Percentiles rank a stretch among this genome's conserved stretches.
Conservation (phyloP, 53 echinoderm and acorn worm species). For the Echinometra lucunter region DNA sequence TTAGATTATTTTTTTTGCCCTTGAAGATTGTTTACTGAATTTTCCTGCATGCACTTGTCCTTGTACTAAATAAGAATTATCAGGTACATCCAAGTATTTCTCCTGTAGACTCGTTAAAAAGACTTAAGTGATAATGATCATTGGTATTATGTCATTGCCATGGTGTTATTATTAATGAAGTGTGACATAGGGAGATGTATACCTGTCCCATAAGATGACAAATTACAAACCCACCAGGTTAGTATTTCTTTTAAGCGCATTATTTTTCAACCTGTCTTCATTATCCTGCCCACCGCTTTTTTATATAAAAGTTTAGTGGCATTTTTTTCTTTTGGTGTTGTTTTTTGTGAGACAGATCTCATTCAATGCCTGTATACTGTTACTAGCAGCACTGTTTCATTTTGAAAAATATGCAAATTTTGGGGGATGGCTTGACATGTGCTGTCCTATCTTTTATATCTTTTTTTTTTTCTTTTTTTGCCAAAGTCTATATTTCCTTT, state of each 20-base stretch:
- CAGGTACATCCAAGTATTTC: neutral
- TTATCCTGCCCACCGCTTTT: constrained; percentile 1
- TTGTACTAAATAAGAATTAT: neutral
- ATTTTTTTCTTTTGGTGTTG: neutral
- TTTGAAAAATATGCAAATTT: constrained; percentile 33
- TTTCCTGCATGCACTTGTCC: neutral
- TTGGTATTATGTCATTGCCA: neutral
- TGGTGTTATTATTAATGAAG: neutral
- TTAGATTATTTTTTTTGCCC: neutral
- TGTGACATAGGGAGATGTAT: neutral
- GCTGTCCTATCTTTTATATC: neutral
- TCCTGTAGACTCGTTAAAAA: neutral
- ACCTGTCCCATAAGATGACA: neutral
- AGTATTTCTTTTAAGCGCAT: neutral
- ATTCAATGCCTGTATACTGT: neutral
- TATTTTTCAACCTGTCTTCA: neutral
- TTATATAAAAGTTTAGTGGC: neutral
- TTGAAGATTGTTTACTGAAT: neutral
- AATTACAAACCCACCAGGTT: neutral
- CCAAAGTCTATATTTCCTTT: constrained; percentile 47
- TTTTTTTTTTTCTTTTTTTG: constrained; percentile 14
- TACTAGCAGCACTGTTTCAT: neutral
- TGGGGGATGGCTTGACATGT: neutral
- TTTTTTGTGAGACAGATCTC: neutral
- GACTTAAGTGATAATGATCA: too few species aligned